Evolutionary conservation across 2,888 invertebrate species (phyloP).

Genomic region (Andrena bicolor): DNA sequence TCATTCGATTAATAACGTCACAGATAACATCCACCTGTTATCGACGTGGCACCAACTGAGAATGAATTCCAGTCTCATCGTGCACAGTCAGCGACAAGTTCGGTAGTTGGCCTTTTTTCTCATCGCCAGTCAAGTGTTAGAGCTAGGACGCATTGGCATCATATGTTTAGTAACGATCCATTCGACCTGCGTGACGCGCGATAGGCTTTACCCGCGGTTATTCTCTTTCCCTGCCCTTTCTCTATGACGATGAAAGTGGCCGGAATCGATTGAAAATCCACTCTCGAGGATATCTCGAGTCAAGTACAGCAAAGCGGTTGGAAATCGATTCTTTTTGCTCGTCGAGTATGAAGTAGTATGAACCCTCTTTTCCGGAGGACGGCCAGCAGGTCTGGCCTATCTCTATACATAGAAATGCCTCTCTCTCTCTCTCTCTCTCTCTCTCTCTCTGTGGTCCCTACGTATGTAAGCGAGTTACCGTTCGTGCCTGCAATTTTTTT

Average conservation of each 20-base stretch:
- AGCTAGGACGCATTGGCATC: neutral
- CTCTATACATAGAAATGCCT: neutral
- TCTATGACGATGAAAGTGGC: slow-evolving; percentile 15
- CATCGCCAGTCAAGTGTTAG: slow-evolving; percentile 4
- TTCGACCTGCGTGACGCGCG: neutral
- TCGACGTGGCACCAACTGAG: neutral
- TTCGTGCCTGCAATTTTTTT: slow-evolving; percentile 30
- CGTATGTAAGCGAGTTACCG: neutral
- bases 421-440: too few species aligned
- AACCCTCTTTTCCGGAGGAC: slow-evolving; percentile 29
- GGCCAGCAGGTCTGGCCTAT: slow-evolving; percentile 53
- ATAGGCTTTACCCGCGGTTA: neutral
- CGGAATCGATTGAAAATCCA: slow-evolving; percentile 63
- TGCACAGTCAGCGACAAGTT: neutral
- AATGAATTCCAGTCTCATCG: neutral
- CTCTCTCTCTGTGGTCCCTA: neutral
- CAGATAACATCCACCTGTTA: neutral
- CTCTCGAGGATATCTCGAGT: slow-evolving; percentile 58
- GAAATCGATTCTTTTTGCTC: slow-evolving; percentile 60
- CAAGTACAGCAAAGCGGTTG: slow-evolving; percentile 38
- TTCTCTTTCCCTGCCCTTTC: slow-evolving; percentile 19
- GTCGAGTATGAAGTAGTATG: slow-evolving; percentile 37
- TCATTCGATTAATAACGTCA: too few species aligned
- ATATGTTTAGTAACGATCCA: neutral
- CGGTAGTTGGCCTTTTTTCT: neutral